A percentile compares a stretch with the other conserved stretches of the same genome.
Evolutionary conservation across 2,113 vertebrate species (phyloP).

Genomic region (Pelecanoides urinatrix): DNA sequence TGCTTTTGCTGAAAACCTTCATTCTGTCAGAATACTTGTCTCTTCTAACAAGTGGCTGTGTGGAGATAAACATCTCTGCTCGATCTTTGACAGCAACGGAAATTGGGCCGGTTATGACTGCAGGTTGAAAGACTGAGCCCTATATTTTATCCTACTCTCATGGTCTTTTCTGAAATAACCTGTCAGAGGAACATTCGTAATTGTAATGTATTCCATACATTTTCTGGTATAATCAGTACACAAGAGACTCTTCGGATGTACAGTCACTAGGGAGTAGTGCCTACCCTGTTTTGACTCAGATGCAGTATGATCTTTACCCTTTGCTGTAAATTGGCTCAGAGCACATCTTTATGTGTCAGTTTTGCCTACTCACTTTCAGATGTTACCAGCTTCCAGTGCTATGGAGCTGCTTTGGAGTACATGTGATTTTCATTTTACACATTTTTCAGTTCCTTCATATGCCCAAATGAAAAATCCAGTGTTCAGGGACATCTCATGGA

Average conservation of each 20-base stretch:
- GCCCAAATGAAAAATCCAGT: slow-evolving; percentile 5
- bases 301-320: slow-evolving; percentile 39
- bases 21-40: neutral
- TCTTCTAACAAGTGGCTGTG: neutral
- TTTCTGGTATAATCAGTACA: neutral
- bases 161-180: neutral
- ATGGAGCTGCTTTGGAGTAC: neutral
- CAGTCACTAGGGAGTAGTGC: slow-evolving; percentile 12
- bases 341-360: slow-evolving; percentile 57
- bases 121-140: neutral
- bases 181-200: neutral
- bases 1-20: neutral
- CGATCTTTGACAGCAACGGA: neutral
- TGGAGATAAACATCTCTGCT: neutral
- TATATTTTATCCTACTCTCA: neutral
- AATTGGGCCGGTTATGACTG: neutral
- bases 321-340: slow-evolving; percentile 42
- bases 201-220: slow-evolving; percentile 35
- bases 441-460: slow-evolving; percentile 14
- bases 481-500: neutral
- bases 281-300: slow-evolving; percentile 13
- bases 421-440: slow-evolving; percentile 60
- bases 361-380: slow-evolving; percentile 49
- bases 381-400: slow-evolving; percentile 26
- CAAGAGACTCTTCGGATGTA: neutral